Evolutionary conservation across 2,888 invertebrate species (phyloP).

Genomic region (Trachelus stipa): DNA sequence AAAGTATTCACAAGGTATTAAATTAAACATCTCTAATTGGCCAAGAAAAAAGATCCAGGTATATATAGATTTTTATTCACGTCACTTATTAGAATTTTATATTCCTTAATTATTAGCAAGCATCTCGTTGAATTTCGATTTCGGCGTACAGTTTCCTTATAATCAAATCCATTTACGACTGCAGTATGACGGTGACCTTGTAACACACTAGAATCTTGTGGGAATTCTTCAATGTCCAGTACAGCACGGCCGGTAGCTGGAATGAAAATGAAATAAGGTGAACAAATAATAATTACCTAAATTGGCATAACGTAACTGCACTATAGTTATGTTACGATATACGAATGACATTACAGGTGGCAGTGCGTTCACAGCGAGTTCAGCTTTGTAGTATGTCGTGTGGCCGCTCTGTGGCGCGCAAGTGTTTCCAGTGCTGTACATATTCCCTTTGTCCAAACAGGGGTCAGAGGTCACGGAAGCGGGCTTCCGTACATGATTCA

Average conservation of each 20-base stretch:
- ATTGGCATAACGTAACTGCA: background rate
- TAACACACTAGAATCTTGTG: conserved; percentile 6
- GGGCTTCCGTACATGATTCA: background rate
- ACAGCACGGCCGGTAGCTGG: conserved; percentile 11
- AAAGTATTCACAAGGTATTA: background rate
- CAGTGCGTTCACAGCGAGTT: background rate
- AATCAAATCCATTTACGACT: background rate
- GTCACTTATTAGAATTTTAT: background rate
- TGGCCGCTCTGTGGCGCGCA: background rate
- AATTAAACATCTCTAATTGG: background rate
- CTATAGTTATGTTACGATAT: background rate
- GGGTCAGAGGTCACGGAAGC: conserved; percentile 13
- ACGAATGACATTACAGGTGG: conserved; percentile 10
- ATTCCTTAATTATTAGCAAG: background rate
- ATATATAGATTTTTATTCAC: background rate
- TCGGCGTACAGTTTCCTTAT: background rate
- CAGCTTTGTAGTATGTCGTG: background rate
- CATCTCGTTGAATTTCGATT: background rate
- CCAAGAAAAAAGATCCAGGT: background rate
- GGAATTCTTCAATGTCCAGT: conserved; percentile 7
- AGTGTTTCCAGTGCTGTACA: background rate
- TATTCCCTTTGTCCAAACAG: background rate
- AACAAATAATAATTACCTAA: background rate
- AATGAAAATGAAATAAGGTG: background rate
- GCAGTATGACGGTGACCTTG: conserved; percentile 8